These are phyloP conservation scores for Andrena camellia DNA, from an alignment of 2,888 invertebrate genomes.

Conservation along the genomic window DNA sequence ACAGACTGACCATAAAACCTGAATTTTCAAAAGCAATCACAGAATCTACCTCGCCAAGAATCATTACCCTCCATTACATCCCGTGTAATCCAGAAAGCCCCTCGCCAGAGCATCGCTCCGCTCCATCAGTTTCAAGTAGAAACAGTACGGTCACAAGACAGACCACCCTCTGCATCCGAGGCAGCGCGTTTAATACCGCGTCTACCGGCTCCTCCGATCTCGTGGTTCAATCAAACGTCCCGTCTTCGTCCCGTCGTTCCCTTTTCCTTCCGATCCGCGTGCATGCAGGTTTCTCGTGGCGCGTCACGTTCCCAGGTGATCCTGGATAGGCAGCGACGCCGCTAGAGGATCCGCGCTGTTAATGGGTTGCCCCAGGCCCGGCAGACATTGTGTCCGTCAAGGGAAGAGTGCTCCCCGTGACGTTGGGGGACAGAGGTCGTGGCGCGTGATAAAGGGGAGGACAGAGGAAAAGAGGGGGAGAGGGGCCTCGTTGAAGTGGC, in stretches of 20 bases:
- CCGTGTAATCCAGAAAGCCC: neutral
- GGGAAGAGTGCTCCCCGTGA: slow-evolving; percentile 28
- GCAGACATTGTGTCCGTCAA: slow-evolving; percentile 67
- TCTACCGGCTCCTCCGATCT: neutral
- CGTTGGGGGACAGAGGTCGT: slow-evolving; percentile 31
- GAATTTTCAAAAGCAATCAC: too few species aligned
- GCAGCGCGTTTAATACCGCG: slow-evolving; percentile 4
- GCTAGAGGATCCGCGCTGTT: slow-evolving; percentile 62
- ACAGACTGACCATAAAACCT: too few species aligned
- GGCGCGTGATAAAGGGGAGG: slow-evolving; percentile 42
- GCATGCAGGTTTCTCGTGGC: slow-evolving; percentile 1
- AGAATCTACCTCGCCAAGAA: too few species aligned
- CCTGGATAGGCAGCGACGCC: slow-evolving; percentile 48
- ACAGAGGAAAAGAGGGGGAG: slow-evolving; percentile 13
- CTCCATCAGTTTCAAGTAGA: neutral
- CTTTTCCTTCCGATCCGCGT: slow-evolving; percentile 9
- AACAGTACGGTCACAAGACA: neutral
- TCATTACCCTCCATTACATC: too few species aligned
- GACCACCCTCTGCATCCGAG: neutral
- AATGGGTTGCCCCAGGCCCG: slow-evolving; percentile 57
- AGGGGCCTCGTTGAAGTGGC: slow-evolving; percentile 32
- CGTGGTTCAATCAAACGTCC: slow-evolving; percentile 19
- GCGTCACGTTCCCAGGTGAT: slow-evolving; percentile 25
- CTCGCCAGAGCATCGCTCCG: neutral
- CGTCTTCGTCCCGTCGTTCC: neutral